Evolutionary conservation across 2,888 invertebrate genomes (phyloP).

Genomic region (Uropetala carovei): DNA sequence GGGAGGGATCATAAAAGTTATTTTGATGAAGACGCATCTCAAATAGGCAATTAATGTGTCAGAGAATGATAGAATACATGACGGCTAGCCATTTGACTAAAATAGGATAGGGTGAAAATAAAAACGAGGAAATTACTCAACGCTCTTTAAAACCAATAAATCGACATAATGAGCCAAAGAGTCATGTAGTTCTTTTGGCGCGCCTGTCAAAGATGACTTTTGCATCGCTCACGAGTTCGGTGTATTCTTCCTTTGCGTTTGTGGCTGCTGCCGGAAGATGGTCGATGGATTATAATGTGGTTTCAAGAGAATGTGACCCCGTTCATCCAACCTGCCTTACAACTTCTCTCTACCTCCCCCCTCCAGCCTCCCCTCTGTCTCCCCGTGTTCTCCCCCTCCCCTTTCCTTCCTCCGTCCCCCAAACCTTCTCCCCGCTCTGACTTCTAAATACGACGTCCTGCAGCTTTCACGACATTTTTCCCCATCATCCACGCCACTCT

Average conservation of each 20-base stretch:
- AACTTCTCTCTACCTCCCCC: background rate
- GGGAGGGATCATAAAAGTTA: no score
- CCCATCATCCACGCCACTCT: background rate
- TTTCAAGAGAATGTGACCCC: constrained; percentile 29
- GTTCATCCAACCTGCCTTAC: constrained; percentile 28
- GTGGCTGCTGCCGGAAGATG: background rate
- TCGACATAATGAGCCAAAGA: constrained; percentile 6
- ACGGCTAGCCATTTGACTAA: no score
- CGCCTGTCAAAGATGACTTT: constrained; percentile 14
- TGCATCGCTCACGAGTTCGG: background rate
- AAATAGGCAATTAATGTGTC: no score
- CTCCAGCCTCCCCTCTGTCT: background rate
- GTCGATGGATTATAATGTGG: constrained; percentile 32
- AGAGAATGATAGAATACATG: no score
- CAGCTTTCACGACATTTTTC: background rate
- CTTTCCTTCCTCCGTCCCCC: no score
- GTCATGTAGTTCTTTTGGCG: background rate
- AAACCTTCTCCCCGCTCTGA: no score
- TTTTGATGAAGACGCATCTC: no score
- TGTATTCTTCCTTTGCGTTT: background rate
- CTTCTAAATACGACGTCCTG: background rate
- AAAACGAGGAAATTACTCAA: no score
- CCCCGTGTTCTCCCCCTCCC: background rate
- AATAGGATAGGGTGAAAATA: no score
- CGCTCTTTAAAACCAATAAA: background rate